Evolutionary conservation across 2,113 vertebrate species (phyloP).

Genomic region (Enhydra lutris): DNA sequence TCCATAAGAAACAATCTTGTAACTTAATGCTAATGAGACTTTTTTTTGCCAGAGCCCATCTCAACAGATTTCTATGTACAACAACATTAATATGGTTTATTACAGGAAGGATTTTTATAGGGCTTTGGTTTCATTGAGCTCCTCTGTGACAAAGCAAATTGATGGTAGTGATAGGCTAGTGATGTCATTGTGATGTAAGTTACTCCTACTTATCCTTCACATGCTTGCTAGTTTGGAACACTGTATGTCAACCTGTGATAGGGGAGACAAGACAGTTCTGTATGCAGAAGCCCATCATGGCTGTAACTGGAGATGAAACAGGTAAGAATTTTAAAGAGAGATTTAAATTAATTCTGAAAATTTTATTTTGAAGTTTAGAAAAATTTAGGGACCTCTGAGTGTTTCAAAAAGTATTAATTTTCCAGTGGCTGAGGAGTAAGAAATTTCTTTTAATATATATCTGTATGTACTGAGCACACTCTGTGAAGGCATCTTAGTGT

Average conservation of each 20-base stretch:
- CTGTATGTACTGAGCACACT: background rate
- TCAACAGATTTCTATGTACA: slow-evolving; percentile 33
- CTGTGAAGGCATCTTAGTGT: background rate
- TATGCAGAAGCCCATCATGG: slow-evolving; percentile 86
- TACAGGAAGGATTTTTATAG: slow-evolving; percentile 71
- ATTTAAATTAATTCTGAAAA: background rate
- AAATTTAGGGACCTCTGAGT: background rate
- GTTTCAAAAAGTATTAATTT: slow-evolving; percentile 38
- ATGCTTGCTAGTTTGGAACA: slow-evolving; percentile 86
- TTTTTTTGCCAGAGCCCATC: background rate
- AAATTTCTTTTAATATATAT: background rate
- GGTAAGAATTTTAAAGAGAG: slow-evolving; percentile 83
- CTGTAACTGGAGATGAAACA: slow-evolving; percentile 93
- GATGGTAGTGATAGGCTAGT: slow-evolving; percentile 90
- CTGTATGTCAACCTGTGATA: slow-evolving; percentile 82
- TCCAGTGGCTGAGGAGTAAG: background rate
- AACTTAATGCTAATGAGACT: background rate
- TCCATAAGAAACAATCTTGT: background rate
- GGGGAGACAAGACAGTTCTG: slow-evolving; percentile 74
- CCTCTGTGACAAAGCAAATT: slow-evolving; percentile 83
- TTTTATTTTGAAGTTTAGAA: slow-evolving; percentile 3
- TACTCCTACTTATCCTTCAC: slow-evolving; percentile 89
- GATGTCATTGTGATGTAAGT: slow-evolving; percentile 97
- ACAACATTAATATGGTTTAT: slow-evolving; percentile 61
- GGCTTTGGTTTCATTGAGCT: slow-evolving; percentile 78